phyloP scores from a whole-genome alignment of 1,140 invertebrate genomes.

The Laodelphax striatellus region DNA sequence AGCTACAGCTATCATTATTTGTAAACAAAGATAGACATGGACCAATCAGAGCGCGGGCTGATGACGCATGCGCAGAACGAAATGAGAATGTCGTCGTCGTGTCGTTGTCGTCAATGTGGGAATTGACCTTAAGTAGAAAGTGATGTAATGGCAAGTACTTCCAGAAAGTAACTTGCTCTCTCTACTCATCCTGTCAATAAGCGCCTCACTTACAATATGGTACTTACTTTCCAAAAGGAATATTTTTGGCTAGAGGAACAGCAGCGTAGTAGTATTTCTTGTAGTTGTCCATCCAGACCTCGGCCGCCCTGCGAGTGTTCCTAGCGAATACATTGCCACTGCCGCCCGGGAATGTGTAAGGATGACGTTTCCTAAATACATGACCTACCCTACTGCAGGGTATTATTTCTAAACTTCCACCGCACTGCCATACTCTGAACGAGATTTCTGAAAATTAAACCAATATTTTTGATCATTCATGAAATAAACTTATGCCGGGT shows the following conservation, averaged over 20 bases:
- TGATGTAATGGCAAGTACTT: too few relatives aligned
- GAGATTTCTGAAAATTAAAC: slow-evolving; percentile 44
- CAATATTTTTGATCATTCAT: not conserved
- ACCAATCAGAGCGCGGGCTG: too few relatives aligned
- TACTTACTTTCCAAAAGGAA: slow-evolving; percentile 81
- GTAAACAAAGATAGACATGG: too few relatives aligned
- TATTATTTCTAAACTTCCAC: slow-evolving; percentile 86
- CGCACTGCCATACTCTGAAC: slow-evolving; percentile 90
- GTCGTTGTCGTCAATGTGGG: too few relatives aligned
- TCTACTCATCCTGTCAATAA: too few relatives aligned
- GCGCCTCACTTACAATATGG: too few relatives aligned
- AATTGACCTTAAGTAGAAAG: too few relatives aligned
- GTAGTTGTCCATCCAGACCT: slow-evolving; percentile 95
- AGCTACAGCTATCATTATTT: too few relatives aligned
- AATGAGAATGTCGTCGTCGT: too few relatives aligned
- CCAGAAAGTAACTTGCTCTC: too few relatives aligned
- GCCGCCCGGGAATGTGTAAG: slow-evolving; percentile 89
- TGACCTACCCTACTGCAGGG: slow-evolving; percentile 88
- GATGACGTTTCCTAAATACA: slow-evolving; percentile 86
- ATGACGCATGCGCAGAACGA: too few relatives aligned
- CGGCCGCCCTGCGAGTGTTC: slow-evolving; percentile 78
- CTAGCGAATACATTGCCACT: slow-evolving; percentile 81
- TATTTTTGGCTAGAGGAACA: slow-evolving; percentile 73
- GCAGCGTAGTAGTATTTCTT: slow-evolving; percentile 85
- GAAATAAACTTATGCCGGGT: too few relatives aligned